These are phyloP conservation scores for Ctenopoma kingsleyae DNA, from an alignment of 2,797 vertebrate species.

Conservation along the genomic window DNA sequence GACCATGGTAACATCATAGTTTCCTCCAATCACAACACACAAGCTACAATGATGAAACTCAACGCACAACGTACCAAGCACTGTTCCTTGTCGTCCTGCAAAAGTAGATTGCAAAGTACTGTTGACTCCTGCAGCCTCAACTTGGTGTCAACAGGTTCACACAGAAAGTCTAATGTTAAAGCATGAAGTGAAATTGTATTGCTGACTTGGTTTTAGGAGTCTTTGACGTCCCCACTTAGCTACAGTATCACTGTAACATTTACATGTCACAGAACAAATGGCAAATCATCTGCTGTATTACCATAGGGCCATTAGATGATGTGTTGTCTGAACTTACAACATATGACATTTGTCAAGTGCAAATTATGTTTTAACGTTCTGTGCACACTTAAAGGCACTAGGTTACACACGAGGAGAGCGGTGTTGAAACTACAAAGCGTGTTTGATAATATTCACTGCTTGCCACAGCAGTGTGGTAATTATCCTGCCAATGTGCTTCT, in stretches of 20 bases:
- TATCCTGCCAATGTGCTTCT: conserved; percentile 12
- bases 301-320: not conserved
- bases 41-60: not conserved
- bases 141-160: not conserved
- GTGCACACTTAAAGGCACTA: not conserved
- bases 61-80: not conserved
- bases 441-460: conserved; percentile 16
- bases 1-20: conserved; percentile 14
- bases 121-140: not conserved
- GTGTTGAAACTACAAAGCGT: conserved; percentile 28
- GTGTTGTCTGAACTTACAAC: conserved; percentile 3
- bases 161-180: not conserved
- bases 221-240: no score
- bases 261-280: not conserved
- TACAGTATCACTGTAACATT: no score
- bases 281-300: conserved; percentile 2
- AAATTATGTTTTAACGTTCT: not conserved
- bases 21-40: conserved; percentile 28
- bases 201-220: not conserved
- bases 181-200: no score
- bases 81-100: not conserved
- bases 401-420: not conserved
- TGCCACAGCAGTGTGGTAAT: conserved; percentile 10
- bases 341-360: conserved; percentile 8
- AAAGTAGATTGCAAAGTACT: not conserved